Conservation (phyloP, 2,113 vertebrate species). For the Uropsilus gracilis region DNA sequence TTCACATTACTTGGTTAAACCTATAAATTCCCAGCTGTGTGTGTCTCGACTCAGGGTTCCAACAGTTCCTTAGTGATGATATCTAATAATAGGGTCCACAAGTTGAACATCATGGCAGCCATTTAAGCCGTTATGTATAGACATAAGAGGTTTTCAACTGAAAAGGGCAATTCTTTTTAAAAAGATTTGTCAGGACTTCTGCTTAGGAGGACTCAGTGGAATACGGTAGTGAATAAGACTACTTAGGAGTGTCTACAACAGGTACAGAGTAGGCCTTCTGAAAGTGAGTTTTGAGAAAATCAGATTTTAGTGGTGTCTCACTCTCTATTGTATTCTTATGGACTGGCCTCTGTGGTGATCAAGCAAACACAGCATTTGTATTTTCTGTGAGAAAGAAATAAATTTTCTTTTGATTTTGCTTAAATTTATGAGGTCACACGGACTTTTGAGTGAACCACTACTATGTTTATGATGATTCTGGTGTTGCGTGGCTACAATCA, state of each 20-base stretch:
- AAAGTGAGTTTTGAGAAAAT: background rate
- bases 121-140: background rate
- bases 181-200: background rate
- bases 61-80: background rate
- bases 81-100: background rate
- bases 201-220: background rate
- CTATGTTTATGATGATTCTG: background rate
- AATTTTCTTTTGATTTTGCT: background rate
- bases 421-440: background rate
- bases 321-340: background rate
- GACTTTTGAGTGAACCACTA: background rate
- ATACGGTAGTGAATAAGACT: background rate
- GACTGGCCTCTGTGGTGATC: background rate
- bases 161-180: background rate
- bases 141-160: background rate
- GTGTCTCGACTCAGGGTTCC: background rate
- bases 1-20: slow-evolving; percentile 4
- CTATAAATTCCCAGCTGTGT: background rate
- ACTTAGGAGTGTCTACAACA: background rate
- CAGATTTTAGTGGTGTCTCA: background rate
- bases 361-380: background rate
- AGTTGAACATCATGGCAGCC: background rate
- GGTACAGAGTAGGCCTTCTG: background rate
- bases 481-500: background rate
- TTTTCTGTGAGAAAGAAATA: background rate